phyloP scores from a whole-genome alignment of 2,797 vertebrate species.

The Neoniphon sammara region DNA sequence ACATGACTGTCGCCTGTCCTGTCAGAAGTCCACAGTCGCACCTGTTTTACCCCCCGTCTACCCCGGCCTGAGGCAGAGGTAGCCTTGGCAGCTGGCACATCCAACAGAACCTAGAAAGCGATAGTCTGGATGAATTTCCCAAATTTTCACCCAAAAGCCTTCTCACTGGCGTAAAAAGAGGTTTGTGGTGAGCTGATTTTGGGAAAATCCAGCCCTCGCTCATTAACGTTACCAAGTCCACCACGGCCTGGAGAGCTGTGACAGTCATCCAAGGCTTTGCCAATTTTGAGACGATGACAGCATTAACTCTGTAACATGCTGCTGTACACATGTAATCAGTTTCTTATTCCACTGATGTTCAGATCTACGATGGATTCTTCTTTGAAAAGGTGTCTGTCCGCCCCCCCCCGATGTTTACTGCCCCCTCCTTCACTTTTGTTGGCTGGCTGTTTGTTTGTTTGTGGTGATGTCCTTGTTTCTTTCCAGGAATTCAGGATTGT shows the following conservation, averaged over 20 bases:
- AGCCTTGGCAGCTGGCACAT: conserved; percentile 19
- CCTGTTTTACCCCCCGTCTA: no score
- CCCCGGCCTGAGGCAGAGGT: conserved; percentile 12
- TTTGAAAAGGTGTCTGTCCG: background rate
- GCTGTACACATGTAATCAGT: conserved; percentile 19
- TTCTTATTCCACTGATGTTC: conserved; percentile 22
- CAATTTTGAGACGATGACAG: conserved; percentile 40
- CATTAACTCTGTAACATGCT: conserved; percentile 40
- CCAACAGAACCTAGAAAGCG: background rate
- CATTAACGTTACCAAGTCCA: conserved; percentile 7
- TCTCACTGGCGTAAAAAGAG: background rate
- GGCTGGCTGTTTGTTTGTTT: conserved; percentile 68
- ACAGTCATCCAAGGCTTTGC: conserved; percentile 18
- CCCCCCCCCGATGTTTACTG: background rate
- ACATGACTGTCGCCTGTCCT: no score
- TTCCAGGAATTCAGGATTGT: conserved; percentile 73
- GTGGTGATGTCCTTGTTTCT: conserved; percentile 76
- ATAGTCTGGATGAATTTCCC: background rate
- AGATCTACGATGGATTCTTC: conserved; percentile 16
- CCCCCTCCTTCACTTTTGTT: conserved; percentile 44
- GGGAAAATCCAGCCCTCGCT: conserved; percentile 20
- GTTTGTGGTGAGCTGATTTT: conserved; percentile 21
- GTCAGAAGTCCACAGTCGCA: no score
- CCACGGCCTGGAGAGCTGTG: background rate
- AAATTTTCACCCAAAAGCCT: background rate